Conservation (phyloP, 2,888 invertebrate species). For the Zygothrica quintamaculata region DNA sequence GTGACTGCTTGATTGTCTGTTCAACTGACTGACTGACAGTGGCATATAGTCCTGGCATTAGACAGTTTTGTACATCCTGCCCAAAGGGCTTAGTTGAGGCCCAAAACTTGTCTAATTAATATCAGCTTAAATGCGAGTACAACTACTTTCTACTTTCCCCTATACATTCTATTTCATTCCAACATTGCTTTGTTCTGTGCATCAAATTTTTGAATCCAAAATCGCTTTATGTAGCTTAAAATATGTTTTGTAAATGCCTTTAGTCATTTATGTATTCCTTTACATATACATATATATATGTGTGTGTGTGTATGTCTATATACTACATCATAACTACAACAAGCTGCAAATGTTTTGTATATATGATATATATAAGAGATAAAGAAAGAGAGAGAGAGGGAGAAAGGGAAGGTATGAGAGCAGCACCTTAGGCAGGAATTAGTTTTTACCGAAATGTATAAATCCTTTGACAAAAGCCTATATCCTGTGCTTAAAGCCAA, state of each 20-base stretch:
- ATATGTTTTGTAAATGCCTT: slow-evolving; percentile 1
- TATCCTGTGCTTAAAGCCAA: too few relatives aligned
- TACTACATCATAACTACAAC: too few relatives aligned
- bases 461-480: too few relatives aligned
- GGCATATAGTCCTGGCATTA: not conserved
- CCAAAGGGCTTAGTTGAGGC: not conserved
- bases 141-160: slow-evolving; percentile 1
- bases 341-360: not conserved
- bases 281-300: too few relatives aligned
- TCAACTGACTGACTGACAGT: too few relatives aligned
- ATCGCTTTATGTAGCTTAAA: not conserved
- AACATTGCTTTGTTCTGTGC: not conserved
- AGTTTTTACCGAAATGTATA: too few relatives aligned
- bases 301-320: too few relatives aligned
- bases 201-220: slow-evolving; percentile 1
- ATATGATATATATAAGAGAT: not conserved
- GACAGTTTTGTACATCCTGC: slow-evolving; percentile 2
- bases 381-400: too few relatives aligned
- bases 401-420: too few relatives aligned
- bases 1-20: too few relatives aligned
- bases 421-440: too few relatives aligned
- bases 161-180: too few relatives aligned
- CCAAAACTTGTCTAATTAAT: slow-evolving; percentile 43
- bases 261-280: not conserved
- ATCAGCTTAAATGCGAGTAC: slow-evolving; percentile 20